Percentiles rank a stretch among this genome's conserved stretches.
Conservation (phyloP, 2,888 invertebrate genomes). For the Pachliopta kotzebuea region DNA sequence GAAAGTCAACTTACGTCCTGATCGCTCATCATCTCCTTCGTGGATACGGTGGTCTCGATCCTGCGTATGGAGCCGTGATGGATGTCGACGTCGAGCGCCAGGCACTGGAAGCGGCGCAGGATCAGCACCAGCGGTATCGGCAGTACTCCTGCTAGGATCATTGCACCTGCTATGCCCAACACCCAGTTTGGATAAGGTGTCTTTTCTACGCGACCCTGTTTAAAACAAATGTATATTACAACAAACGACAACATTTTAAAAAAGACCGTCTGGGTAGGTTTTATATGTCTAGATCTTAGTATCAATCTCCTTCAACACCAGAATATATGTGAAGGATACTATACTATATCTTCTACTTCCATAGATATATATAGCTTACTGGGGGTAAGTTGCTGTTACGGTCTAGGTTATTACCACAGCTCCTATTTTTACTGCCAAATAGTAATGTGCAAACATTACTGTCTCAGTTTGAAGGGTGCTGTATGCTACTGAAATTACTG, state of each 20-base stretch:
- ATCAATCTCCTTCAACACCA: too few relatives aligned
- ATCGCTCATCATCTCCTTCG: conserved; percentile 96
- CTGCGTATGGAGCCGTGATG: conserved; percentile 95
- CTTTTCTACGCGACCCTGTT: conserved; percentile 85
- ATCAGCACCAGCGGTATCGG: conserved; percentile 94
- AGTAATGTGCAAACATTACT: too few relatives aligned
- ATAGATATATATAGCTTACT: too few relatives aligned
- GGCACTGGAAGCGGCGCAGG: conserved; percentile 92
- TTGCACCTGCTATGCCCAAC: conserved; percentile 85
- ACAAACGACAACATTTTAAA: background rate
- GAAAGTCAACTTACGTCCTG: conserved; percentile 89
- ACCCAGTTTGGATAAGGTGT: conserved; percentile 91
- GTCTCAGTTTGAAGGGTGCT: too few relatives aligned
- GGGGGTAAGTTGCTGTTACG: too few relatives aligned
- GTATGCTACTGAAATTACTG: too few relatives aligned
- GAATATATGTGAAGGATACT: too few relatives aligned
- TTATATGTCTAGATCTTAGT: too few relatives aligned
- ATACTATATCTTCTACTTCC: too few relatives aligned
- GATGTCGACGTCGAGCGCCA: conserved; percentile 93
- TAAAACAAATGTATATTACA: background rate
- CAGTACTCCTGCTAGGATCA: conserved; percentile 89
- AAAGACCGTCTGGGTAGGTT: too few relatives aligned
- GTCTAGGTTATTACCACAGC: too few relatives aligned
- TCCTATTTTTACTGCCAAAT: too few relatives aligned
- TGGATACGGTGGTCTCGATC: conserved; percentile 95